These are phyloP conservation scores for Lichenostomus cassidix DNA, from an alignment of 2,113 vertebrate species.

Conservation along the genomic window DNA sequence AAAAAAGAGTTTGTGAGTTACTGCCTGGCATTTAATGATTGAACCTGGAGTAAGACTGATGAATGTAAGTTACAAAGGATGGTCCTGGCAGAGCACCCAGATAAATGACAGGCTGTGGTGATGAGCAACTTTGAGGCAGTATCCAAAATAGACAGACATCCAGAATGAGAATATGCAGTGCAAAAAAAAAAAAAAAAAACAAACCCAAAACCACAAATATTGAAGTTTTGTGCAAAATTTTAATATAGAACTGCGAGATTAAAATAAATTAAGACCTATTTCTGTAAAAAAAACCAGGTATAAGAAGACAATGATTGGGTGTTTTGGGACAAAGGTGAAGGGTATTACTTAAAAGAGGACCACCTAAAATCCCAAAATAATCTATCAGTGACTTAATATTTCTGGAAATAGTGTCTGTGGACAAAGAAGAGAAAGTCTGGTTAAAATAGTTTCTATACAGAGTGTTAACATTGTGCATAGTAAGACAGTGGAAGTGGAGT, in stretches of 20 bases:
- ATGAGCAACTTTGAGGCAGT: neutral
- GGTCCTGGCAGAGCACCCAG: neutral
- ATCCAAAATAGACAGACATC: neutral
- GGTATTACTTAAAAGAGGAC: neutral
- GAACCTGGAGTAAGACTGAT: neutral
- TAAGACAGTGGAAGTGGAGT: slow-evolving; percentile 16
- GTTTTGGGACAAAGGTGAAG: slow-evolving; percentile 1
- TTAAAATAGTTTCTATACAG: neutral
- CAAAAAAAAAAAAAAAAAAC: neutral
- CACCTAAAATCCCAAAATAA: neutral
- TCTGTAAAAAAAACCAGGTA: neutral
- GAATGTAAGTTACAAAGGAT: neutral
- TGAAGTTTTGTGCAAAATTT: neutral
- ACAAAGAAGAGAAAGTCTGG: neutral
- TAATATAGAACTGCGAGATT: neutral
- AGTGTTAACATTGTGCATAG: neutral
- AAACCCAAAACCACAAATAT: neutral
- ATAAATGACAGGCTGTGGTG: neutral
- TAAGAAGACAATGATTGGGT: neutral
- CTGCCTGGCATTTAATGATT: neutral
- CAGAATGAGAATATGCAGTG: neutral
- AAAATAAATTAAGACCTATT: neutral
- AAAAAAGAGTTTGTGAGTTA: neutral
- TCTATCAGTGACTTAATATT: slow-evolving; percentile 16
- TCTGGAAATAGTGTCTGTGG: neutral